Percentiles rank a stretch among this genome's conserved stretches.
Evolutionary conservation across 2,113 vertebrate genomes (phyloP).

Genomic region (Malurus elegans): DNA sequence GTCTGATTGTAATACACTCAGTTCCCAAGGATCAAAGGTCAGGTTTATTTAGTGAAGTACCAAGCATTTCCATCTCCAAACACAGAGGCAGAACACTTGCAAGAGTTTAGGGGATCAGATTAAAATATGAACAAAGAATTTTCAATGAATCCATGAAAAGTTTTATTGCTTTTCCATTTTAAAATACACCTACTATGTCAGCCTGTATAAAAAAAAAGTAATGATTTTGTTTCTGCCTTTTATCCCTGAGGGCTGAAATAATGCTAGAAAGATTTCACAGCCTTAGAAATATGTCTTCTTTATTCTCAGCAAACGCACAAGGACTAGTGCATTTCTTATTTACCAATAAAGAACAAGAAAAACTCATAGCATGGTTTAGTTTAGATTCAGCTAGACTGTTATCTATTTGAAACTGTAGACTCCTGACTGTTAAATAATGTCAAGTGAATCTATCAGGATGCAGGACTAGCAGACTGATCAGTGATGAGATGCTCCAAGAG

Average conservation of each 20-base stretch:
- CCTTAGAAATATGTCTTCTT: neutral
- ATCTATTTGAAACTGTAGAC: neutral
- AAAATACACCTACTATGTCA: neutral
- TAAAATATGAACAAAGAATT: neutral
- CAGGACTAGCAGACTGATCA: neutral
- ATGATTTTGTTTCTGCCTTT: neutral
- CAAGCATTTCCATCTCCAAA: neutral
- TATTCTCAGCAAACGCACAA: neutral
- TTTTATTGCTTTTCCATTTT: neutral
- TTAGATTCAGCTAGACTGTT: neutral
- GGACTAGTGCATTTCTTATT: neutral
- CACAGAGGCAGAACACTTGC: neutral
- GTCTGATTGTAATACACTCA: neutral
- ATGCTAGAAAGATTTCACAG: neutral
- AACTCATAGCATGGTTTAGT: neutral
- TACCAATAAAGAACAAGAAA: neutral
- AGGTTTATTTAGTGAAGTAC: neutral
- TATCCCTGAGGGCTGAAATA: neutral
- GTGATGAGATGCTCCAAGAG: neutral
- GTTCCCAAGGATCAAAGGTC: neutral
- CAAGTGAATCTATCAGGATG: neutral
- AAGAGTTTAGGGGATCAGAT: neutral
- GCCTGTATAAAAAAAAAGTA: neutral
- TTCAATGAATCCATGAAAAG: neutral
- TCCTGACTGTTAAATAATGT: neutral